Percentiles rank a stretch among this genome's conserved stretches.
Conservation (phyloP, 1,140 invertebrate genomes). For the Pseudomyrmex pallidus region DNA sequence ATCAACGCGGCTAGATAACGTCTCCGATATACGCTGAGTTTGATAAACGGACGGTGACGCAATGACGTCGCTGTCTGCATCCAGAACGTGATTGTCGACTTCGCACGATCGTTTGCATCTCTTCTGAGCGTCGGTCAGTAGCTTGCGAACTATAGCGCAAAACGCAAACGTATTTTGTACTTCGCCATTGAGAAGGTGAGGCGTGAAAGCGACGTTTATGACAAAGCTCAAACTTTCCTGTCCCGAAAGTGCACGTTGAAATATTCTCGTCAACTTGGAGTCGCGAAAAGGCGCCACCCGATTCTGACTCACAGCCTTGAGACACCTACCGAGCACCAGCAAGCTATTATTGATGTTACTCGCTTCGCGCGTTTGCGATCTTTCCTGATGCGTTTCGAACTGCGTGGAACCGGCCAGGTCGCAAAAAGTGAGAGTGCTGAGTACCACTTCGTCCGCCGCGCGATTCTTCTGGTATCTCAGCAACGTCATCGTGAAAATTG, state of each 20-base stretch:
- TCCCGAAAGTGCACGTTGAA: slow-evolving; percentile 85
- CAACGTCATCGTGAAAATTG: slow-evolving; percentile 93
- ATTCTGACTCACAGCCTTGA: slow-evolving; percentile 84
- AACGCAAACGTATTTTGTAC: slow-evolving; percentile 90
- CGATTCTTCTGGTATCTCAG: slow-evolving; percentile 81
- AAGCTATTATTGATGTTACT: slow-evolving; percentile 95
- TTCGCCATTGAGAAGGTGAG: slow-evolving; percentile 88
- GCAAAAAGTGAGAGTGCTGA: slow-evolving; percentile 89
- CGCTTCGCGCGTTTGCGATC: slow-evolving; percentile 92
- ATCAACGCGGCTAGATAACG: background rate
- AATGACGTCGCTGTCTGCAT: background rate
- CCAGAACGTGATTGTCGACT: background rate
- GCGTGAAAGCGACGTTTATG: slow-evolving; percentile 90
- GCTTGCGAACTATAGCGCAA: slow-evolving; percentile 88
- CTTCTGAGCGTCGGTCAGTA: slow-evolving; percentile 72
- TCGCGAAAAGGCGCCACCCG: slow-evolving; percentile 86
- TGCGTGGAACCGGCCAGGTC: slow-evolving; percentile 96
- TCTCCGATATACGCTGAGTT: background rate
- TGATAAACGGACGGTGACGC: too few relatives aligned
- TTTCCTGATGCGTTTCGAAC: slow-evolving; percentile 83
- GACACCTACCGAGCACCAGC: slow-evolving; percentile 92
- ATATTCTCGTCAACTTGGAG: slow-evolving; percentile 90
- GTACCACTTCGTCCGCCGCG: slow-evolving; percentile 68
- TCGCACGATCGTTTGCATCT: background rate
- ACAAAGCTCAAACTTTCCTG: slow-evolving; percentile 91